Evolutionary conservation across 2,888 invertebrate species (phyloP).

Genomic region (Chouioia cunea): DNA sequence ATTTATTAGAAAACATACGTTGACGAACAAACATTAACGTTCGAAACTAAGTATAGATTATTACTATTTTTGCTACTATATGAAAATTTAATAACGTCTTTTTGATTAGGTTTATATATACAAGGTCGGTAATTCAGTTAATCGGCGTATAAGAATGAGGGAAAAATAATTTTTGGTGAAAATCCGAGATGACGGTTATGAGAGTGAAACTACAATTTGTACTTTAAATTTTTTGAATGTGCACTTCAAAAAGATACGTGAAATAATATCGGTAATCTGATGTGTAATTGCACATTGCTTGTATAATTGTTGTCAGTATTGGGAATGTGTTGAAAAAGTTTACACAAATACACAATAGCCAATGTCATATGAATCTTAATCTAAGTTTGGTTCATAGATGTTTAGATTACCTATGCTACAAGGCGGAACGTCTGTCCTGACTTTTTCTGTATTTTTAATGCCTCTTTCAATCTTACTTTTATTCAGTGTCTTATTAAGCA

Average conservation of each 20-base stretch:
- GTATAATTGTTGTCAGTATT: conserved; percentile 22
- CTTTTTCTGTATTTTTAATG: conserved; percentile 35
- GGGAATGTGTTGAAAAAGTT: conserved; percentile 42
- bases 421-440: conserved; percentile 28
- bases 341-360: conserved; percentile 16
- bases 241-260: conserved; percentile 21
- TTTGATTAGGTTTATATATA: too few species aligned
- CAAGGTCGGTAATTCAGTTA: too few species aligned
- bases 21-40: too few species aligned
- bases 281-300: conserved; percentile 33
- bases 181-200: too few species aligned
- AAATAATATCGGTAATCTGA: conserved; percentile 29
- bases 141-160: too few species aligned
- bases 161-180: too few species aligned
- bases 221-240: conserved; percentile 6
- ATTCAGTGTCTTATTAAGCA: conserved; percentile 14
- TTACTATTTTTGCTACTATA: too few species aligned
- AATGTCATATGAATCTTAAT: conserved; percentile 40
- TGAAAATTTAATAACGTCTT: too few species aligned
- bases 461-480: conserved; percentile 40
- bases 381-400: conserved; percentile 43
- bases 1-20: too few species aligned
- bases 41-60: too few species aligned
- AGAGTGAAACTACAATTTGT: too few species aligned
- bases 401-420: conserved; percentile 29